Evolutionary conservation across 2,113 vertebrate genomes (phyloP).

Genomic region (Orycteropus afer): DNA sequence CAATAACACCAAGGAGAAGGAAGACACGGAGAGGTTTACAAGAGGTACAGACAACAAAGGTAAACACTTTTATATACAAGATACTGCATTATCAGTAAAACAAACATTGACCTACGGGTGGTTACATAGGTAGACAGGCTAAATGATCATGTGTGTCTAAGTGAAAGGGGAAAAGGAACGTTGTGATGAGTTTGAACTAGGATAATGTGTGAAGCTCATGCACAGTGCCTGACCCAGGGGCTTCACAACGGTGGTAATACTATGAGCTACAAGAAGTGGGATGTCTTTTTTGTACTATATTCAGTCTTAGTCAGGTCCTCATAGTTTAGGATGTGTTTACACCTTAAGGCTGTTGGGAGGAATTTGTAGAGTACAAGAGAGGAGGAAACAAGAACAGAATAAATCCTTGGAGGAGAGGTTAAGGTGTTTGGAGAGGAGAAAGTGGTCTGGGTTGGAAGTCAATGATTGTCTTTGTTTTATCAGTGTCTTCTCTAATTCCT

Average conservation of each 20-base stretch:
- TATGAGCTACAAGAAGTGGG: not conserved
- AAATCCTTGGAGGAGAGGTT: not conserved
- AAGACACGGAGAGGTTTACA: no score
- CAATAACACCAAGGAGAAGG: no score
- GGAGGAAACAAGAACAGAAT: not conserved
- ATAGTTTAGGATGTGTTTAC: not conserved
- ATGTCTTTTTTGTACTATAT: rapidly evolving
- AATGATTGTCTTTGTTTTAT: not conserved
- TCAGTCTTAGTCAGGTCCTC: not conserved
- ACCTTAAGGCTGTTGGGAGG: not conserved
- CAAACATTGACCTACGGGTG: no score
- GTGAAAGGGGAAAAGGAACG: no score
- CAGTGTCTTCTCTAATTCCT: not conserved
- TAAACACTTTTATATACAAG: no score
- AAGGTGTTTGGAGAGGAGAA: not conserved
- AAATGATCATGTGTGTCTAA: no score
- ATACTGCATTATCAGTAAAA: no score
- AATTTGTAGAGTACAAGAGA: not conserved
- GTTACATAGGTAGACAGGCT: no score
- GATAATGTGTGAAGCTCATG: not conserved
- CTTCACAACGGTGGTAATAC: not conserved
- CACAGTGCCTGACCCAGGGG: not conserved
- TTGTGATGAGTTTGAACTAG: not conserved
- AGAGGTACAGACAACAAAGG: no score
- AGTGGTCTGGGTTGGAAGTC: not conserved